Percentiles rank a stretch among this genome's conserved stretches.
Evolutionary conservation across 2,797 vertebrate genomes (phyloP).

Genomic region (Leuciscus waleckii): DNA sequence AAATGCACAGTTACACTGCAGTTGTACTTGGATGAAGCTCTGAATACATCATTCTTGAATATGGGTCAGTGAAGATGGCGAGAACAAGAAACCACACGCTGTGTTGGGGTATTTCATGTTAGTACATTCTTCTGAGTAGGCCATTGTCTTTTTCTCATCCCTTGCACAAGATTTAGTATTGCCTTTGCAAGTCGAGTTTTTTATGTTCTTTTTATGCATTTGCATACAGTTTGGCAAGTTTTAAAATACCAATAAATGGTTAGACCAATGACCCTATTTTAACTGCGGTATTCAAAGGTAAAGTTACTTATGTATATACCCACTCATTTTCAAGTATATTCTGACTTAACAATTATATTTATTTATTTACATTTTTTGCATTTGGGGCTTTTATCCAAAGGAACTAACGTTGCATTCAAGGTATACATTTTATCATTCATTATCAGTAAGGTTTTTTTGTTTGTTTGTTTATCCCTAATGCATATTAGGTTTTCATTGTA

Average conservation of each 20-base stretch:
- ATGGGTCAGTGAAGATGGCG: slow-evolving; percentile 36
- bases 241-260: not conserved
- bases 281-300: not conserved
- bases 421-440: not conserved
- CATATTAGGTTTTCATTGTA: not conserved
- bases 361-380: not conserved
- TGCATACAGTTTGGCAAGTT: not conserved
- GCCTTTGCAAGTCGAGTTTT: not conserved
- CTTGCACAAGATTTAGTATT: not conserved
- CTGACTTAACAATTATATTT: not conserved
- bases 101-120: slow-evolving; percentile 11
- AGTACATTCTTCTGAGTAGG: slow-evolving; percentile 22
- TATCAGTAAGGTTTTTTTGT: not conserved
- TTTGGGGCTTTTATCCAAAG: not conserved
- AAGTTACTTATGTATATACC: not conserved
- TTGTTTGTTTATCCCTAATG: not conserved
- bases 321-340: not conserved
- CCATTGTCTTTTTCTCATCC: slow-evolving; percentile 1
- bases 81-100: slow-evolving; percentile 6
- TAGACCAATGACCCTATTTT: not conserved
- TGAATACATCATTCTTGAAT: slow-evolving; percentile 31
- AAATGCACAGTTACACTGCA: slow-evolving; percentile 42
- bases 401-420: not conserved
- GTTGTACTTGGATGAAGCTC: slow-evolving; percentile 25
- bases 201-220: not conserved